Evolutionary conservation across 2,113 vertebrate species (phyloP).

Genomic region (Sorex araneus): DNA sequence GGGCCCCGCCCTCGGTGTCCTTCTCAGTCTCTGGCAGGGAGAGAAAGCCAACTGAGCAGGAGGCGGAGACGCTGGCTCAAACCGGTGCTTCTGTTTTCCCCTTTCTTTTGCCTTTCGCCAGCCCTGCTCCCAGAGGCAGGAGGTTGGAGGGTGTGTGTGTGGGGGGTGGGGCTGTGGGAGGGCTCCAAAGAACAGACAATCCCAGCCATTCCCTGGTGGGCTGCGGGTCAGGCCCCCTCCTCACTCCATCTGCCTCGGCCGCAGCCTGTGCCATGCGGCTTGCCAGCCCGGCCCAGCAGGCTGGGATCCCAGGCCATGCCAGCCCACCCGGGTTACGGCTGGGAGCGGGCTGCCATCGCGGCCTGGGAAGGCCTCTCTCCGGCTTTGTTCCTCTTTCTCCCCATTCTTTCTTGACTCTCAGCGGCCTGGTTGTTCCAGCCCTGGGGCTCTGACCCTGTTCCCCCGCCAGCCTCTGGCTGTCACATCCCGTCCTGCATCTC

Average conservation of each 20-base stretch:
- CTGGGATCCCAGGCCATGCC: constrained; percentile 66
- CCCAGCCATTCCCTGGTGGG: constrained; percentile 77
- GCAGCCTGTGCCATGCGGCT: constrained; percentile 69
- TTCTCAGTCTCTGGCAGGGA: constrained; percentile 30
- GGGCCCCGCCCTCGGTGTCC: not conserved
- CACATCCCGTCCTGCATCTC: constrained; percentile 58
- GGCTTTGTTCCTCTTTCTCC: constrained; percentile 22
- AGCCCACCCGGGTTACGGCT: constrained; percentile 16
- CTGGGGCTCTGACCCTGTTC: constrained; percentile 37
- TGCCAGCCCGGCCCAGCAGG: constrained; percentile 76
- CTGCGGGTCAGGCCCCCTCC: constrained; percentile 81
- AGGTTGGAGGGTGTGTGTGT: constrained; percentile 17
- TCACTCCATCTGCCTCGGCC: constrained; percentile 82
- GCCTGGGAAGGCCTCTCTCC: not conserved
- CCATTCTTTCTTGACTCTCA: not conserved
- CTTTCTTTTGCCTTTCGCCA: not conserved
- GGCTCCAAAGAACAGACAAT: constrained; percentile 77
- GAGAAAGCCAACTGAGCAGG: constrained; percentile 61
- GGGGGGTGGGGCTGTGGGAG: constrained; percentile 42
- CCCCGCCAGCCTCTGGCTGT: constrained; percentile 64
- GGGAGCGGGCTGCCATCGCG: not conserved
- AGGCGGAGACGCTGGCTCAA: constrained; percentile 63
- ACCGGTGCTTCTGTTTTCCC: not conserved
- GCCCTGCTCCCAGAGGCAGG: constrained; percentile 71
- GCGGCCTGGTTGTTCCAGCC: not conserved